These are phyloP conservation scores for Plectropomus leopardus DNA, from an alignment of 2,113 vertebrate genomes.

Conservation along the genomic window DNA sequence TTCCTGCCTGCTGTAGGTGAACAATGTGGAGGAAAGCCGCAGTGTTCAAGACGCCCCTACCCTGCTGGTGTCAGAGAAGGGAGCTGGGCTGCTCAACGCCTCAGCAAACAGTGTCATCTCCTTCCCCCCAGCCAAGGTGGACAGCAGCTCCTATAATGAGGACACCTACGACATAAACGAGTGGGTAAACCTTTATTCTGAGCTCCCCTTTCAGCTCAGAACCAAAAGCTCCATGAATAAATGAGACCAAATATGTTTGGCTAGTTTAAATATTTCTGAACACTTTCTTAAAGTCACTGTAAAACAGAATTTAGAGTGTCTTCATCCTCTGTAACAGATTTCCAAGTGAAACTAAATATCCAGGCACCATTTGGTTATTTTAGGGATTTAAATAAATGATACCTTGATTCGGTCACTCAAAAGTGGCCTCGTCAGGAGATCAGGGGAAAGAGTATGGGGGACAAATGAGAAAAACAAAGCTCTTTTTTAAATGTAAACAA, in stretches of 20 bases:
- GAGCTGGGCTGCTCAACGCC: constrained; percentile 77
- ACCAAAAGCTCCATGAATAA: background rate
- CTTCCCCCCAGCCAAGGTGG: constrained; percentile 77
- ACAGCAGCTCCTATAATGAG: constrained; percentile 66
- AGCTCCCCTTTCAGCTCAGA: background rate
- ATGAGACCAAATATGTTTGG: background rate
- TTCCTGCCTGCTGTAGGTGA: constrained; percentile 85
- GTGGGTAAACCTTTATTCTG: constrained; percentile 72
- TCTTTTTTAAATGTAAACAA: background rate
- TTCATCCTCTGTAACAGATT: background rate
- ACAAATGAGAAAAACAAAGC: background rate
- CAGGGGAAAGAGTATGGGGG: background rate
- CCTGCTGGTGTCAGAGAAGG: constrained; percentile 90
- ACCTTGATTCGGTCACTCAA: background rate
- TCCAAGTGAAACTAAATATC: background rate
- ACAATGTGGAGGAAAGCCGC: constrained; percentile 86
- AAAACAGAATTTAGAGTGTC: background rate
- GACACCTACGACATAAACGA: constrained; percentile 70
- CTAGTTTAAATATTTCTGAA: background rate
- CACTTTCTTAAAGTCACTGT: background rate
- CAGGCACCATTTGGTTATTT: background rate
- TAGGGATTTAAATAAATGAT: background rate
- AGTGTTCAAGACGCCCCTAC: constrained; percentile 87
- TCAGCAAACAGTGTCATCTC: constrained; percentile 81
- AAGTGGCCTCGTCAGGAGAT: too few relatives aligned